Evolutionary conservation across 2,797 vertebrate genomes (phyloP).

Genomic region (Acrossocheilus wenchowensis): DNA sequence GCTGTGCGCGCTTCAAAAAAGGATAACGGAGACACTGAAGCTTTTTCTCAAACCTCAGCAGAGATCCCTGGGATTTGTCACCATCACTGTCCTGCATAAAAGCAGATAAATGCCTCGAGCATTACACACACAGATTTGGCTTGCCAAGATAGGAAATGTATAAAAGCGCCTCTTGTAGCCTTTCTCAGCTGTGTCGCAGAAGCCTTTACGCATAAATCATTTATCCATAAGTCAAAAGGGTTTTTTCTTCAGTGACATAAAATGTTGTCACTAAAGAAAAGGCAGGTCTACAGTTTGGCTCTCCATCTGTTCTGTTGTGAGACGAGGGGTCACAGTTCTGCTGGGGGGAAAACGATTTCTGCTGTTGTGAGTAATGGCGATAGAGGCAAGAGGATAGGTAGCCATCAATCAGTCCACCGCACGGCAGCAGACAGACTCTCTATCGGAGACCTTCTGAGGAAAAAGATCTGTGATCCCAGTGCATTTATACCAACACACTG

Average conservation of each 20-base stretch:
- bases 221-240: constrained; percentile 30
- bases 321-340: constrained; percentile 56
- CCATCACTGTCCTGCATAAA: constrained; percentile 41
- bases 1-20: background rate
- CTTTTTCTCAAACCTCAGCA: constrained; percentile 24
- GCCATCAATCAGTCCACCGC: constrained; percentile 47
- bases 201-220: constrained; percentile 53
- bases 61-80: constrained; percentile 28
- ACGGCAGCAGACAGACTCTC: constrained; percentile 31
- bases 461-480: constrained; percentile 63
- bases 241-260: constrained; percentile 56
- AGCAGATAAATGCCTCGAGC: constrained; percentile 42
- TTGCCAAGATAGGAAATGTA: constrained; percentile 38
- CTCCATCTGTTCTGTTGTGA: constrained; percentile 26
- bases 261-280: constrained; percentile 26
- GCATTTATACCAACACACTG: constrained; percentile 57
- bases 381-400: constrained; percentile 9
- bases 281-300: constrained; percentile 27
- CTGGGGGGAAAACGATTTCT: constrained; percentile 66
- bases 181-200: background rate
- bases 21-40: background rate
- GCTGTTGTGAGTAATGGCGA: constrained; percentile 49
- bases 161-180: constrained; percentile 49
- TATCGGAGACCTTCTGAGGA: constrained; percentile 5
- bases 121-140: constrained; percentile 53